These are phyloP conservation scores for Elephantulus edwardii DNA, from an alignment of 2,113 vertebrate genomes.

Conservation along the genomic window DNA sequence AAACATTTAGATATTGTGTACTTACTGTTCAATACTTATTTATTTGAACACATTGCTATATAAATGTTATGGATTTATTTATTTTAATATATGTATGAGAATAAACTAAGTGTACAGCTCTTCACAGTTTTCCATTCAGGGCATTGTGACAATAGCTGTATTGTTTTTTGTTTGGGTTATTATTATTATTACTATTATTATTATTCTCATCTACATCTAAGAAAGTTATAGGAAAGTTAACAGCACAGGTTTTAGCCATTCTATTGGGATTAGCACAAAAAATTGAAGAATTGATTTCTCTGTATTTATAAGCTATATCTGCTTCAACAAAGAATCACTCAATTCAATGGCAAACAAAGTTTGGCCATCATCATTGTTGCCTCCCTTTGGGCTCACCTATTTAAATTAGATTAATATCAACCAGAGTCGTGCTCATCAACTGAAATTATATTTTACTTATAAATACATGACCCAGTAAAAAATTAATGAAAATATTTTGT, in stretches of 20 bases:
- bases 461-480: neutral
- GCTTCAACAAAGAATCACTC: neutral
- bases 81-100: neutral
- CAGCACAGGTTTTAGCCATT: neutral
- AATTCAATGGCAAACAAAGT: neutral
- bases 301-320: neutral
- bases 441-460: neutral
- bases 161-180: no score
- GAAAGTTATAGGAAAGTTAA: neutral
- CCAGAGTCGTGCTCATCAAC: neutral
- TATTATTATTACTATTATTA: no score
- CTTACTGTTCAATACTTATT: neutral
- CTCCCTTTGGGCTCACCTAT: neutral
- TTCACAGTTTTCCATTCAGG: neutral
- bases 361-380: neutral
- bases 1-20: neutral
- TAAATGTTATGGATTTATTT: neutral
- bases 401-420: neutral
- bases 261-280: neutral
- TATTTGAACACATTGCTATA: neutral
- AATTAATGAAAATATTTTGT: neutral
- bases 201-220: neutral
- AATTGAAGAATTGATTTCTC: neutral
- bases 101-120: neutral
- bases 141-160: neutral